Evolutionary conservation across 2,113 vertebrate species (phyloP).

Genomic region (Pheucticus melanocephalus): DNA sequence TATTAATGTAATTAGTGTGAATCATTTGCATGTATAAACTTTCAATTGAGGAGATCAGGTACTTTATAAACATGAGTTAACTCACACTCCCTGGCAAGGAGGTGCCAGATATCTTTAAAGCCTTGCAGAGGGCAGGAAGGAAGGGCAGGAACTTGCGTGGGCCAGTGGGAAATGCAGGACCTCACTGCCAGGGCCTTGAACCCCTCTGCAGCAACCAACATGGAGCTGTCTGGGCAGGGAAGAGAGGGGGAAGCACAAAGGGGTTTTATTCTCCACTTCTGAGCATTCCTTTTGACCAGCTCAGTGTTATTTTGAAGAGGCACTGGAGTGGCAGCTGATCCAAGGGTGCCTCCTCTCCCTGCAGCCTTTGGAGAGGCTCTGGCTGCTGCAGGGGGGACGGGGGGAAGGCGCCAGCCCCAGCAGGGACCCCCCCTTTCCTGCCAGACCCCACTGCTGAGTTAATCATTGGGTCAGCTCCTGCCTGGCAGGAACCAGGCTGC

Average conservation of each 20-base stretch:
- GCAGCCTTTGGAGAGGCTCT: background rate
- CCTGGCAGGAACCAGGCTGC: background rate
- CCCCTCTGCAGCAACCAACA: background rate
- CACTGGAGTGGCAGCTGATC: background rate
- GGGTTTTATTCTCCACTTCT: background rate
- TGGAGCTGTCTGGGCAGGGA: background rate
- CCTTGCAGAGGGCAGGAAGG: background rate
- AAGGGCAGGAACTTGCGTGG: background rate
- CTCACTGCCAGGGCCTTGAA: background rate
- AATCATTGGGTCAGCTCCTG: background rate
- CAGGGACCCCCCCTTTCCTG: background rate
- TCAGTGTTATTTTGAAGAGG: background rate
- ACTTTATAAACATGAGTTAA: slow-evolving; percentile 25
- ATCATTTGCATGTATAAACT: slow-evolving; percentile 51
- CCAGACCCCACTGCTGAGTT: fast-evolving
- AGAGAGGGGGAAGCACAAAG: background rate
- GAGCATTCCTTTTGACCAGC: background rate
- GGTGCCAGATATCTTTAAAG: background rate
- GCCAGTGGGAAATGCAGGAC: background rate
- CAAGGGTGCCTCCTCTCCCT: background rate
- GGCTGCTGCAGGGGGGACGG: background rate
- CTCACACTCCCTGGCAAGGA: background rate
- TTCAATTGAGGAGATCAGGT: slow-evolving; percentile 5
- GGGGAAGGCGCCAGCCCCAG: background rate
- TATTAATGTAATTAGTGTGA: slow-evolving; percentile 53